Evolutionary conservation across 2,797 vertebrate genomes (phyloP).

Genomic region (Cetoscarus ocellatus): DNA sequence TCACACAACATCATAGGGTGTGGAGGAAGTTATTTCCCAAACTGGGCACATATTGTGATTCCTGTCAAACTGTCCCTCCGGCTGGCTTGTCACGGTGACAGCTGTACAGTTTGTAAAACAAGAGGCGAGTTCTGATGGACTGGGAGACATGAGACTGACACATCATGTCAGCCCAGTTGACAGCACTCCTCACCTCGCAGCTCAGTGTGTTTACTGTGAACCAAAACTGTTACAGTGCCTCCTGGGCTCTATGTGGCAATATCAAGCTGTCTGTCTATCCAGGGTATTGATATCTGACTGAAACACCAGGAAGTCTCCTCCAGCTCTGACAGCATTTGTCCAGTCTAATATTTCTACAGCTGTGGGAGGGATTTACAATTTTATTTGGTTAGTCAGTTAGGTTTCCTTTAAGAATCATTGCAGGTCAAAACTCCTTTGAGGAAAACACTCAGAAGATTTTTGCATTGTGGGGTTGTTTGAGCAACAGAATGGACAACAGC

Average conservation of each 20-base stretch:
- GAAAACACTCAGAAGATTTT: no score
- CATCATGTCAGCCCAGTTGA: constrained; percentile 31
- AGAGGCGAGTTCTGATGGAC: constrained; percentile 48
- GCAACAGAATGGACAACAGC: no score
- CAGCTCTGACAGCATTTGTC: background rate
- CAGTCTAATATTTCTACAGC: background rate
- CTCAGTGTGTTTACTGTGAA: constrained; percentile 12
- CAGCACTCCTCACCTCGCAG: constrained; percentile 5
- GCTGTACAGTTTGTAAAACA: constrained; percentile 17
- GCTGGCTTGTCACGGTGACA: constrained; percentile 31
- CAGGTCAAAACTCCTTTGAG: no score
- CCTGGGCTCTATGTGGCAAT: background rate
- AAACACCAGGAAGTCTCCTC: background rate
- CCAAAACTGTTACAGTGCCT: background rate
- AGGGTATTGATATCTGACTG: background rate
- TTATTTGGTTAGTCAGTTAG: background rate
- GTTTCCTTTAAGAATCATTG: no score
- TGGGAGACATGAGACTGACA: constrained; percentile 39
- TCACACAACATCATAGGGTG: constrained; percentile 61
- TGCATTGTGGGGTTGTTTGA: no score
- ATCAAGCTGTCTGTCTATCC: background rate
- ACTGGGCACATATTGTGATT: constrained; percentile 49
- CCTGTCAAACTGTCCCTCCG: constrained; percentile 41
- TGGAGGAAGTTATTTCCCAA: constrained; percentile 58
- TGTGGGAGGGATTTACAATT: background rate